These are phyloP conservation scores for Sepiola atlantica DNA, from an alignment of 2,888 invertebrate genomes.

Conservation along the genomic window DNA sequence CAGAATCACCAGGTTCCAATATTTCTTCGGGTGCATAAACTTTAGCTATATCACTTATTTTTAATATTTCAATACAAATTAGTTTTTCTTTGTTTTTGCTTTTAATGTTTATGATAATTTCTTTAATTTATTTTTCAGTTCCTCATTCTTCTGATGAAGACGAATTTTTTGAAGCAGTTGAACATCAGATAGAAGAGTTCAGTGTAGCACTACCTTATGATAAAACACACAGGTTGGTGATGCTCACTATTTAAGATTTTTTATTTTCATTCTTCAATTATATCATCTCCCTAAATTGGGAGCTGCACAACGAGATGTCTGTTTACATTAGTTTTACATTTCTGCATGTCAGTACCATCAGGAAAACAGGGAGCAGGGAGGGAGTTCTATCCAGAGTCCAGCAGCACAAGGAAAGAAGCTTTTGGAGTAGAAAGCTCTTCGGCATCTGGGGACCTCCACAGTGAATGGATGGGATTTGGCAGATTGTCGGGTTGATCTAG, in stretches of 20 bases:
- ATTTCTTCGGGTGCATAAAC: too few species aligned
- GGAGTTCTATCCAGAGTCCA: too few species aligned
- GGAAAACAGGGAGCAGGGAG: too few species aligned
- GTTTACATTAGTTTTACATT: too few species aligned
- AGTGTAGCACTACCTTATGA: constrained; percentile 67
- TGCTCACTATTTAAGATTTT: neutral
- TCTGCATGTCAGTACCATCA: too few species aligned
- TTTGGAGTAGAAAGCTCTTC: too few species aligned
- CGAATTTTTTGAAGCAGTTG: constrained; percentile 73
- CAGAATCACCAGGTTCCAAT: too few species aligned
- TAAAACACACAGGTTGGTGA: constrained; percentile 64
- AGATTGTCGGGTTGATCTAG: too few species aligned
- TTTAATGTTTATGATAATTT: neutral
- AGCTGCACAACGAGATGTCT: too few species aligned
- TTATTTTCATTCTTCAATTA: neutral
- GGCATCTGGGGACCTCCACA: too few species aligned
- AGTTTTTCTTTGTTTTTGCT: neutral
- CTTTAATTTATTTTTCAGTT: constrained; percentile 41
- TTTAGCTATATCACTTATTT: neutral
- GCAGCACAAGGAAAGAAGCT: too few species aligned
- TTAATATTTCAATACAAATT: neutral
- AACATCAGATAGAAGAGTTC: constrained; percentile 69
- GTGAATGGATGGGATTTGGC: too few species aligned
- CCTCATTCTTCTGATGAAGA: constrained; percentile 69
- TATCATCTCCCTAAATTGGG: neutral